Evolutionary conservation across 2,797 vertebrate genomes (phyloP).

Genomic region (Bucorvus abyssinicus): DNA sequence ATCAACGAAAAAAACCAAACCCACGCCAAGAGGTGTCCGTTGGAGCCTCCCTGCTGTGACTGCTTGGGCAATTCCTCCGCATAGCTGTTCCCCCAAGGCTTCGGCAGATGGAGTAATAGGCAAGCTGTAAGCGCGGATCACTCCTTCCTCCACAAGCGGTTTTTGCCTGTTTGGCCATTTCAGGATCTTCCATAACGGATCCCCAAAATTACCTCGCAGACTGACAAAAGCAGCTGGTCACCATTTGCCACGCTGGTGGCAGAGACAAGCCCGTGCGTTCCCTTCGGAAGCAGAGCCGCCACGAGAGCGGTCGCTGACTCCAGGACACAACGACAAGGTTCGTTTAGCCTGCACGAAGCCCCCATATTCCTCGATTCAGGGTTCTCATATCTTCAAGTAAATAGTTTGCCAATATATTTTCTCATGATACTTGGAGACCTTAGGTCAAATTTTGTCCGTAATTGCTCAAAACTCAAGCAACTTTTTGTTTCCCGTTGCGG

Average conservation of each 20-base stretch:
- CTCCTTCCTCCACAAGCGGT: background rate
- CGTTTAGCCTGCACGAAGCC: background rate
- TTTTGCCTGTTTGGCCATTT: background rate
- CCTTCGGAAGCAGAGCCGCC: fast-evolving
- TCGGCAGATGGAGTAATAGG: conserved; percentile 8
- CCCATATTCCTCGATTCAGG: background rate
- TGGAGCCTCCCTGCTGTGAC: background rate
- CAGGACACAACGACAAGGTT: background rate
- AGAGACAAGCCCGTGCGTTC: fast-evolving
- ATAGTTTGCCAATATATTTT: background rate
- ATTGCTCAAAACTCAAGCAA: background rate
- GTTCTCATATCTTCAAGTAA: background rate
- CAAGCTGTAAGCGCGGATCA: background rate
- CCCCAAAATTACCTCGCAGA: background rate
- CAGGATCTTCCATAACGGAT: background rate
- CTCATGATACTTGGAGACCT: background rate
- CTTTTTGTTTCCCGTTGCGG: background rate
- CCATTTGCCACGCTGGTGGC: background rate
- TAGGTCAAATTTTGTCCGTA: background rate
- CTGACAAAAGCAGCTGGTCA: background rate
- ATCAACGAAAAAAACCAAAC: background rate
- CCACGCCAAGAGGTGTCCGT: fast-evolving
- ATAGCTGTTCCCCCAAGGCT: background rate
- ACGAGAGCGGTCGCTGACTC: background rate
- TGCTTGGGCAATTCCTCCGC: background rate